phyloP scores from a whole-genome alignment of 2,888 invertebrate species.

The Andrena dorsata region DNA sequence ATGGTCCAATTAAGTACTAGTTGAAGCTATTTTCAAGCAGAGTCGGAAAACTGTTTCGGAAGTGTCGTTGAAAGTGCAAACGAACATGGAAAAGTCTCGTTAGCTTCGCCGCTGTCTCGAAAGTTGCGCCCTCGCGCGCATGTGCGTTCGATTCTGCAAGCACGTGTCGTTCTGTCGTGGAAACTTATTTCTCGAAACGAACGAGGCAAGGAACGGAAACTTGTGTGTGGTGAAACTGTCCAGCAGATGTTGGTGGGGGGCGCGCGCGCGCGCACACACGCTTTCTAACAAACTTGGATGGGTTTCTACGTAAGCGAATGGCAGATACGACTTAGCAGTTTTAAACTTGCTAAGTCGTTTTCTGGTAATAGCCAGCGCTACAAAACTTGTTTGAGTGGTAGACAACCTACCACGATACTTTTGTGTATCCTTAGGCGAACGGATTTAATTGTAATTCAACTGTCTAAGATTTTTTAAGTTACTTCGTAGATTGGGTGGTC shows the following conservation, averaged over 20 bases:
- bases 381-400: constrained; percentile 16
- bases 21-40: not conserved
- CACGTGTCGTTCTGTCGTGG: too few species aligned
- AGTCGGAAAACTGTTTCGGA: not conserved
- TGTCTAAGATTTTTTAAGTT: too few species aligned
- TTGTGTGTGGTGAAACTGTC: not conserved
- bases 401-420: not conserved
- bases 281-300: constrained; percentile 16
- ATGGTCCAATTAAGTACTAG: not conserved
- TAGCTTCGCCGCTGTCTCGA: not conserved
- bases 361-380: constrained; percentile 18
- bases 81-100: not conserved
- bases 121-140: too few species aligned
- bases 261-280: not conserved
- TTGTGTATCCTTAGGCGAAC: too few species aligned
- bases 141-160: not conserved
- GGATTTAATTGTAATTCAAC: too few species aligned
- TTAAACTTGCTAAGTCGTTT: constrained; percentile 32
- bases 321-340: constrained; percentile 28
- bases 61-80: constrained; percentile 1
- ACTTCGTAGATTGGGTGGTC: too few species aligned
- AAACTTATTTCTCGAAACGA: constrained; percentile 5
- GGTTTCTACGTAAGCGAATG: constrained; percentile 39
- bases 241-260: not conserved
- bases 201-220: not conserved